Evolutionary conservation across 2,113 vertebrate species (phyloP).

Genomic region (Microtus montanus): DNA sequence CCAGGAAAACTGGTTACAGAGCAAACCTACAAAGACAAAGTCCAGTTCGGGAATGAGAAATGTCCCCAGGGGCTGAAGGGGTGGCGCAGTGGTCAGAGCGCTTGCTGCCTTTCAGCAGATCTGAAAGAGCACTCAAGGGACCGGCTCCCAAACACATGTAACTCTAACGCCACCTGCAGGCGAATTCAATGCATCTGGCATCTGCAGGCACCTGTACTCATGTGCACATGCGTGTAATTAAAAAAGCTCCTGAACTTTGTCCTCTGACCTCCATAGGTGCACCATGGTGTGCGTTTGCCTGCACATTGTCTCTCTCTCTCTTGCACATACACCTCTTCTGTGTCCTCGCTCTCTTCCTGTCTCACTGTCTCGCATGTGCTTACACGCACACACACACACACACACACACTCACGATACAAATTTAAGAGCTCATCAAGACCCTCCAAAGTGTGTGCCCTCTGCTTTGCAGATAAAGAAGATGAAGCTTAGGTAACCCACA

Average conservation of each 20-base stretch:
- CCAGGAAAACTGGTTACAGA: not conserved
- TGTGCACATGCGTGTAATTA: not conserved
- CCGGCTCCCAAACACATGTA: not conserved
- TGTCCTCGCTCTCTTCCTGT: not conserved
- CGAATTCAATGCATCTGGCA: not conserved
- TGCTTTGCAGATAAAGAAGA: not conserved
- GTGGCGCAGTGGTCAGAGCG: not conserved
- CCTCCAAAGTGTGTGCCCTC: not conserved
- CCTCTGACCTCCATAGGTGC: not conserved
- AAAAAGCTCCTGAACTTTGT: not conserved
- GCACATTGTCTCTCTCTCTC: not conserved
- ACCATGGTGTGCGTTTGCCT: not conserved
- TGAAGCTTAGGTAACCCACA: not conserved
- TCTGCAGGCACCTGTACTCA: not conserved
- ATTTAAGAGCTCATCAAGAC: not conserved
- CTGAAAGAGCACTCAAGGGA: not conserved
- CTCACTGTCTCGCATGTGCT: not conserved
- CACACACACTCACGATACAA: not conserved
- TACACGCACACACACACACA: not conserved
- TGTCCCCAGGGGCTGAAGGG: no score
- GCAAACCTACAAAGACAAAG: not conserved
- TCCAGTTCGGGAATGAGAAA: no score
- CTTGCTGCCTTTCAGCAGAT: not conserved
- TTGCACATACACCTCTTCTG: no score
- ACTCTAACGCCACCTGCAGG: not conserved